Base-by-base conservation (phyloP, 2,888 invertebrate genomes). In the Lithodes maja region DNA sequence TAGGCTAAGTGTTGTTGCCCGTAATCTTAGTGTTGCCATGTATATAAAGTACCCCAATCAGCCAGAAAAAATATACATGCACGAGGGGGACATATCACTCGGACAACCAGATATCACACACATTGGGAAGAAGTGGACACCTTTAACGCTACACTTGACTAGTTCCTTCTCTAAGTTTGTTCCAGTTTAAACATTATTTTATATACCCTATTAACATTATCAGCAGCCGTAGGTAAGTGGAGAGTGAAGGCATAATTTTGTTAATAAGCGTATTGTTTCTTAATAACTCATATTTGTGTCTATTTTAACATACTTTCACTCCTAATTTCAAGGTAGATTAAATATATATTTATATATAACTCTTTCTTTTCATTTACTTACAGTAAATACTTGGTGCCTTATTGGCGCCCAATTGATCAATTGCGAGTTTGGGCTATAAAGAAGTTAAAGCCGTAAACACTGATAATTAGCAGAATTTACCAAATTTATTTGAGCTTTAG, bases 181-280 rank as follows among this genome's bases (percentile, higher is more conserved):
- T 71, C 71, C 71, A 3, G 61, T 61, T 12, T 12, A 61, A 71
- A 5, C 3, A n/a, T 71, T 71, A 12, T 71, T 17, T 71, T 71
- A 71, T 17, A 71, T 71, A n/a, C n/a, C 17, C 12, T n/a, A n/a
- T 71, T n/a, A 61, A 61, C 68, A 61, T 33, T 61, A 61, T 61
- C 71, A 71, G 71, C 71, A 71, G 71, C 71, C 71, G 17, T 71
- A n/a, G 71, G 17, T 71, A 71, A 71, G 71, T 12, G 71, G n/a
- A 71, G 71, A 71, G 15, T 71, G n/a, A 71, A 71, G 71, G 71
- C 71, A 71, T 71, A 71, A 71, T 71, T 71, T 71, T 71, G 71
- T 71, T 71, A 17, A 71, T 71, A 71, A 71, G 71, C 71, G 71
- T 71, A 71, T 71, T 71, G 17, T 71, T 2, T 12, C n/a, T 71